Base-by-base conservation (phyloP, 1,140 invertebrate species). In the Drosophila arizonae region DNA sequence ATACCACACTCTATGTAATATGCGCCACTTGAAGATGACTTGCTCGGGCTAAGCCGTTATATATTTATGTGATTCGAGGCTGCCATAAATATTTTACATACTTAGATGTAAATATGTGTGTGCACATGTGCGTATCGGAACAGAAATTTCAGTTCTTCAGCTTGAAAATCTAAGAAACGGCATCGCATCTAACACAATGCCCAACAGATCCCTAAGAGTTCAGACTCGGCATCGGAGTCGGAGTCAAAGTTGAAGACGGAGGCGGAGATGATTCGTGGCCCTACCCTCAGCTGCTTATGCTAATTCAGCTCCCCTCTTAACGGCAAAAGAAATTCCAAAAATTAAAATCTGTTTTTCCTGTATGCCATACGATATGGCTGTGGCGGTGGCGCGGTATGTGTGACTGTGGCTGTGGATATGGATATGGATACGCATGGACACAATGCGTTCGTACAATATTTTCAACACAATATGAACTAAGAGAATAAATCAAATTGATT, bases 401-500 rank as follows among this genome's bases (percentile, higher is more conserved):
- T 13, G 11, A 10, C 36, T 39, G 36, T 39, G 11, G 6, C 2
- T 11, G 36, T 39, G 36, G 10, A 39, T 39, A 39, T 77, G 71
- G 66, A 69, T 69, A 65, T 77, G 65, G 60, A 75, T 71, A 74
- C 61, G 61, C 55, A 48, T 56, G 79, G 76, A 72, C 58, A 86
- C 78, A 86, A 86, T 87, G 79, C 63, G 48, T 68, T 73, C 52
- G 69, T 71, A 79, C 82, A 87, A 88, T 87, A 87, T 87, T 88
- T 84, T 87, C 67, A 84, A 88, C 84, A 87, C 82, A 87, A 84
- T 84, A 84, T 88, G 67, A 84, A 51, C 70, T 52, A 51, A 63
- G 79, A 21, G 55, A 88, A 88, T 88, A 88, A 88, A 88, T 88
- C 84, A 88, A 88, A 84, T 88, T 88, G 84, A 88, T 88, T 88